Base-by-base conservation (phyloP, 2,888 invertebrate species). In the Nomada hirtipes region DNA sequence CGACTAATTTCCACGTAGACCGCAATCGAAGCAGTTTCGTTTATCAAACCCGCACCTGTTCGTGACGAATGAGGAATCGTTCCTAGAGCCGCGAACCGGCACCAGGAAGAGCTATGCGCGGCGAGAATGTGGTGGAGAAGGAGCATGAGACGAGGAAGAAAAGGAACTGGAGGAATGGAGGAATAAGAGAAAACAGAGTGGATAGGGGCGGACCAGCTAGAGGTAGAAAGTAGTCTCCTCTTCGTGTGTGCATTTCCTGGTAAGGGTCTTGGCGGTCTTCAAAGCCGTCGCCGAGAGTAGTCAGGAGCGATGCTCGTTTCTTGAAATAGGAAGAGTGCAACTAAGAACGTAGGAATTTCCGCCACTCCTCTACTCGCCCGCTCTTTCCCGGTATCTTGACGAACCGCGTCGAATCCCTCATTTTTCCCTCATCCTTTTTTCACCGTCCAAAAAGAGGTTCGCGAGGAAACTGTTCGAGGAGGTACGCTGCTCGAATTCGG, bases 251-350 rank as follows among this genome's bases (percentile, higher is more conserved):
- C 83, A 70, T 86, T 88, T 88, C 88, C 88, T 88, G 87, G 87
- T 86, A 88, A 84, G 86, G 82, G 82, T 79, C 88, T 77, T 57
- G 70, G 73, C 86, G 77, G 84, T 88, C 82, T 88, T 88, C 86
- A 78, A 88, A 88, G 84, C 64, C 53, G 29, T 69, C 71, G 72
- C 79, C 71, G 83, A 69, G 83, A 69, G 75, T 53, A 79, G 68
- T 76, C 78, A 57, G 78, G 72, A 83, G 80, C 79, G 70, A 26
- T 65, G 73, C 73, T 75, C 65, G 78, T 75, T 83, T 81, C 76
- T 78, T 59, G 81, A 85, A 81, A 85, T 76, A 81, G 74, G 76
- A 80, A 73, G 81, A 79, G 61, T 29, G 69, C n/a, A 50, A 72
- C 61, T 29, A 1, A 60, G 59, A 64, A 63, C 36, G 23, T 13